phyloP scores from a whole-genome alignment of 2,797 vertebrate species.

The Odontamblyopus rebecca region DNA sequence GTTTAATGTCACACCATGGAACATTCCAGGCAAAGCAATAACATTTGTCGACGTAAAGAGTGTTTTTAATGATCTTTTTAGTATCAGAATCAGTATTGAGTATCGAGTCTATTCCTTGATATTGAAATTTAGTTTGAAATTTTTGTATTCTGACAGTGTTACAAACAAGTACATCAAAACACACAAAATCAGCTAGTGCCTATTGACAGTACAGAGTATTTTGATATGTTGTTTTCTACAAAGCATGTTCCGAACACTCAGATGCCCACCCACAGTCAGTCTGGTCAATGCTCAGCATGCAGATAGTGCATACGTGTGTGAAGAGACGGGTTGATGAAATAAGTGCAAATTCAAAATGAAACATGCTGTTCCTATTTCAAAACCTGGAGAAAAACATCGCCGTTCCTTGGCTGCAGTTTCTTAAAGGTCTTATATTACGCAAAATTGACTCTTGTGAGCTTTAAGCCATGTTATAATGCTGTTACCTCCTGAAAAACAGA shows the following conservation, averaged over 20 bases:
- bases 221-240: conserved; percentile 8
- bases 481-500: no score
- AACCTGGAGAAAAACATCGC: conserved; percentile 20
- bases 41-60: no score
- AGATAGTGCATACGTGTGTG: conserved; percentile 1
- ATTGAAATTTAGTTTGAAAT: no score
- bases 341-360: conserved; percentile 15
- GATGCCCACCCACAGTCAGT: conserved; percentile 7
- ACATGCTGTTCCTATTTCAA: conserved; percentile 20
- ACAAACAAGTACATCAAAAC: neutral
- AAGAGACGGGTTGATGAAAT: neutral
- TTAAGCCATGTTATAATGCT: no score
- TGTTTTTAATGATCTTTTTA: no score
- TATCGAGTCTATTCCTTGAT: no score
- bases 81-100: no score
- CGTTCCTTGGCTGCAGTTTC: neutral
- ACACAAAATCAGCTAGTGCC: neutral
- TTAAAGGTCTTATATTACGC: conserved; percentile 16
- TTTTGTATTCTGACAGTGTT: no score
- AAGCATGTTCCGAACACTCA: neutral
- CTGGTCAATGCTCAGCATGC: conserved; percentile 11
- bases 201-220: neutral
- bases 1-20: no score
- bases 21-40: no score
- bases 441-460: neutral